Base-by-base conservation (phyloP, 2,113 vertebrate species). In the Phaethon lepturus region DNA sequence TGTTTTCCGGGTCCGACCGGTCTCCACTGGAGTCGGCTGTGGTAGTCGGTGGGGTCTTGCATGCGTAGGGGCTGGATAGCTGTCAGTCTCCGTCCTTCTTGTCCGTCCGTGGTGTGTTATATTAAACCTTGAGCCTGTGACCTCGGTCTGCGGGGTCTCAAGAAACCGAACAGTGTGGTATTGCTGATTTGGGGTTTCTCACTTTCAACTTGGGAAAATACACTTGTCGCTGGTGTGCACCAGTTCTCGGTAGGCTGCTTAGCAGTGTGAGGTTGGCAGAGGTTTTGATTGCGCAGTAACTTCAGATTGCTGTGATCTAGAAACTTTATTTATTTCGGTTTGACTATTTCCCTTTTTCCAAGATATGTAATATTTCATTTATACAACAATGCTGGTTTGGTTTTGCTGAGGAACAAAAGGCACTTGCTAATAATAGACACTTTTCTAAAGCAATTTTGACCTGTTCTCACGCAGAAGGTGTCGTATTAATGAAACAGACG, bases 31-130 rank as follows among this genome's bases (percentile, higher is more conserved):
- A n/a, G 49, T 2, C 3, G 2, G 14, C 56, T 3, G 1, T 40
- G 20, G 8, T n/a, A 14, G 25, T 24, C 64, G 38, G 17, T 5
- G 4, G 35, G 13, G 23, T 60, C 44, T 63, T 60, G 33, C 9
- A 2, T 4, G 6, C 0, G 0, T 47, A 3, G 6, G 29, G n/a
- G 17, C 15, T 58, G 4, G 24, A 17, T 15, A 40, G 59, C 50
- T 64, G 59, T 17, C 28, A 69, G 49, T 8, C 23, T 14, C 58
- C 49, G 8, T 38, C 20, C 31, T 87, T 13, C 59, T 64, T 2
- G 2, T 47, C 72, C 25, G 3, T 53, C 0, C 0, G 1, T 25
- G 47, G 3, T 28, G 22, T 25, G 22, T 67, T n/a, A 5, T 14
- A 3, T 12, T 40, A 45, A 75, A 35, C 47, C 49, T 33, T 28